These are phyloP conservation scores for Argya squamiceps DNA, from an alignment of 2,797 vertebrate species.

Conservation along the genomic window DNA sequence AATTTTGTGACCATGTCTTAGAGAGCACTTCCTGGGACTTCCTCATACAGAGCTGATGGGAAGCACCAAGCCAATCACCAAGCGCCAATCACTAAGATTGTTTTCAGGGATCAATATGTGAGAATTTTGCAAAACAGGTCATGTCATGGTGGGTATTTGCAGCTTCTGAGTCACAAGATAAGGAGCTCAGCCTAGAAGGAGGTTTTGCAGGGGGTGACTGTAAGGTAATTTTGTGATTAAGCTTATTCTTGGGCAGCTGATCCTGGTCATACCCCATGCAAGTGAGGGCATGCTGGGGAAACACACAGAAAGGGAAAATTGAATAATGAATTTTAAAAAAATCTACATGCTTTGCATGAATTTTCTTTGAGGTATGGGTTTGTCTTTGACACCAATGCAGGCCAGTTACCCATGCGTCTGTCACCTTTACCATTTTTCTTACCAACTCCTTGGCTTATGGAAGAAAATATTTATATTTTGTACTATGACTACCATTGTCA, in stretches of 20 bases:
- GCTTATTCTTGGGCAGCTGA: conserved; percentile 23
- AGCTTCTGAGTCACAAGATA: conserved; percentile 19
- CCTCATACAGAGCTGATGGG: background rate
- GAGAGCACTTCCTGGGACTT: background rate
- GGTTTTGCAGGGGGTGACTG: background rate
- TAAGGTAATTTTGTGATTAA: conserved; percentile 43
- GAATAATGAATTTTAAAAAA: background rate
- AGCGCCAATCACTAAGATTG: background rate
- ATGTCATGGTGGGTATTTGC: background rate
- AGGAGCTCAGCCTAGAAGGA: conserved; percentile 19
- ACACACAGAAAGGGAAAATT: background rate
- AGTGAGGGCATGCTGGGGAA: background rate
- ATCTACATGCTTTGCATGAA: background rate
- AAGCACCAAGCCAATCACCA: background rate
- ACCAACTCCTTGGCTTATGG: background rate
- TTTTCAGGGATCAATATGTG: background rate
- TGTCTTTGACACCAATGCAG: background rate
- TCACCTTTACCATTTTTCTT: background rate
- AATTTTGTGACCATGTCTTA: background rate
- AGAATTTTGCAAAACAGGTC: background rate
- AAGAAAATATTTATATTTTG: background rate
- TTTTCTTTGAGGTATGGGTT: background rate
- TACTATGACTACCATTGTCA: background rate
- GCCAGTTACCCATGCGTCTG: fast-evolving
- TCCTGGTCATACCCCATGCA: background rate